Conservation (phyloP, 1,140 invertebrate genomes). For the Helicoverpa armigera region DNA sequence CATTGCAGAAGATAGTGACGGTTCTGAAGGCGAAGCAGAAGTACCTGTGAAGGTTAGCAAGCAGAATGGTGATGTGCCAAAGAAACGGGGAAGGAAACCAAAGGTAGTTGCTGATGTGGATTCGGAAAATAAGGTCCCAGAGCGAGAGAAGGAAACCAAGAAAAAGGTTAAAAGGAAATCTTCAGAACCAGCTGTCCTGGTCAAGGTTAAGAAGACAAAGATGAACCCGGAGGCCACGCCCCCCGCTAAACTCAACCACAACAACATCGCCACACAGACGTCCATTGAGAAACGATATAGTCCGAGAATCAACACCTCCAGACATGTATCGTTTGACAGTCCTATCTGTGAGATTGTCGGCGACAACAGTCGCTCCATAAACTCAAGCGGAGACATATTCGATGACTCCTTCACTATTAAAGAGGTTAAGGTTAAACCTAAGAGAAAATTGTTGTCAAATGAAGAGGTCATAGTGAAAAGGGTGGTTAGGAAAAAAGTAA, state of each 20-base stretch:
- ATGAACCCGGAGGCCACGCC: constrained; percentile 73
- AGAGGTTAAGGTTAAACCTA: constrained; percentile 67
- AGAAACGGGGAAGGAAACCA: constrained; percentile 57
- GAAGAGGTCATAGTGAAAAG: constrained; percentile 71
- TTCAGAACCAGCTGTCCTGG: constrained; percentile 66
- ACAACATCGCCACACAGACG: constrained; percentile 76
- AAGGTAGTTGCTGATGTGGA: constrained; percentile 49
- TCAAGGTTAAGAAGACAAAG: constrained; percentile 76
- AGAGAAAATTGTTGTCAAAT: constrained; percentile 68
- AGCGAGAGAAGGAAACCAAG: constrained; percentile 53
- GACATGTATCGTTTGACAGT: constrained; percentile 80
- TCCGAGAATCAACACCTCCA: constrained; percentile 44
- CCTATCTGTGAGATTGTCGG: constrained; percentile 75
- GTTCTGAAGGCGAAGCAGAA: constrained; percentile 44
- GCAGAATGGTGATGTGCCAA: constrained; percentile 57
- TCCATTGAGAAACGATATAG: constrained; percentile 65
- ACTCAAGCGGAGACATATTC: constrained; percentile 80
- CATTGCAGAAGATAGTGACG: constrained; percentile 51
- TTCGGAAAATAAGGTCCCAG: constrained; percentile 57
- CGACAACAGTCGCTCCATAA: constrained; percentile 59
- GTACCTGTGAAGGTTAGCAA: constrained; percentile 55
- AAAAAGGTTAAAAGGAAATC: constrained; percentile 70
- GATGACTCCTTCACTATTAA: constrained; percentile 79
- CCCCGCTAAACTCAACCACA: constrained; percentile 74
- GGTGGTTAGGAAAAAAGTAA: constrained; percentile 68